phyloP scores from a whole-genome alignment of 2,113 vertebrate genomes.

The Osmerus mordax region DNA sequence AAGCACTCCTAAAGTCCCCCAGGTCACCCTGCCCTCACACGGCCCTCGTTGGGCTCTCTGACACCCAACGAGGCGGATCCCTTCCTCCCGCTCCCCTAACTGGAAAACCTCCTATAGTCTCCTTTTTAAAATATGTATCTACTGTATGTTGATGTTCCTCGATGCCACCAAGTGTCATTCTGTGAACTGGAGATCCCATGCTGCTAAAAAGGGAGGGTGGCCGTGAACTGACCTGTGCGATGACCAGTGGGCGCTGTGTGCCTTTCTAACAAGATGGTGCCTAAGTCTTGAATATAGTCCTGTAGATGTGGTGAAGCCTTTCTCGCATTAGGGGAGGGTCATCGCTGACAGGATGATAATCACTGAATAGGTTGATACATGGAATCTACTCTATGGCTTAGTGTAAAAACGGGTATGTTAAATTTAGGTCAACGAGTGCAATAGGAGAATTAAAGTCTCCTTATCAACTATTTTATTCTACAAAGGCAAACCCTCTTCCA shows the following conservation, averaged over 20 bases:
- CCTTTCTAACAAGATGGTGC: slow-evolving; percentile 49
- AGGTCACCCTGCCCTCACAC: background rate
- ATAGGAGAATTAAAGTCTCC: too few relatives aligned
- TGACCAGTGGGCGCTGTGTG: slow-evolving; percentile 47
- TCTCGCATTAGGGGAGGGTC: background rate
- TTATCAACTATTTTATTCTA: too few relatives aligned
- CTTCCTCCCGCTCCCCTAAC: slow-evolving; percentile 9
- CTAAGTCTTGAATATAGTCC: slow-evolving; percentile 17
- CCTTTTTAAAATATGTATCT: slow-evolving; percentile 57
- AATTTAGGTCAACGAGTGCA: too few relatives aligned
- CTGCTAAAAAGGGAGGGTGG: slow-evolving; percentile 44
- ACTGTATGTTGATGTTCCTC: slow-evolving; percentile 45
- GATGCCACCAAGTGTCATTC: slow-evolving; percentile 60
- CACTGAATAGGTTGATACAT: too few relatives aligned
- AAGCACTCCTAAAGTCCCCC: slow-evolving; percentile 76
- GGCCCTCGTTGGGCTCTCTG: too few relatives aligned
- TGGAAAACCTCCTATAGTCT: background rate
- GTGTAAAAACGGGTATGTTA: too few relatives aligned
- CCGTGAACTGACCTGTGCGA: slow-evolving; percentile 20
- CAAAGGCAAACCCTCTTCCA: too few relatives aligned
- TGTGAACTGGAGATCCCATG: slow-evolving; percentile 45
- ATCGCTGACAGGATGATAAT: too few relatives aligned
- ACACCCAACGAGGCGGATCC: background rate
- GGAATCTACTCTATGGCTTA: too few relatives aligned
- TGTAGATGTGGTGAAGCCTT: slow-evolving; percentile 42